These are phyloP conservation scores for Eudemis profundana DNA, from an alignment of 2,888 invertebrate species.

Conservation along the genomic window DNA sequence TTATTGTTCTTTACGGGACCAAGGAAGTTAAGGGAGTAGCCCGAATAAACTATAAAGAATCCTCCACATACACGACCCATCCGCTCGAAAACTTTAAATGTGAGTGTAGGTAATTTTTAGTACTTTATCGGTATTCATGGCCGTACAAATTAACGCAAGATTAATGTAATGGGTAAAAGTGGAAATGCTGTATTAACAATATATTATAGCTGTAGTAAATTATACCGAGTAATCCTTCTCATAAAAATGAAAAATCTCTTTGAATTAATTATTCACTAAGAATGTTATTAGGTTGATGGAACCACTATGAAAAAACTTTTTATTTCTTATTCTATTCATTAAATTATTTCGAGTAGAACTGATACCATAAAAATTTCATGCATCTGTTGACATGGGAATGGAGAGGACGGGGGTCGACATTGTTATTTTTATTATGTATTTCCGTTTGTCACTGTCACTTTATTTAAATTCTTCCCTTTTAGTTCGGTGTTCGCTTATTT, in stretches of 20 bases:
- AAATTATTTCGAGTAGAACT: conserved; percentile 9
- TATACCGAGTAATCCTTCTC: too few relatives aligned
- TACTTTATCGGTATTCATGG: too few relatives aligned
- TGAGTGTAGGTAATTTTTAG: neutral
- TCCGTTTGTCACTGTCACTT: neutral
- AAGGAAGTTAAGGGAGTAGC: conserved; percentile 7
- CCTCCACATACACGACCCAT: neutral
- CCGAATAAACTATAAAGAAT: neutral
- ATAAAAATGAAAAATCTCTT: too few relatives aligned
- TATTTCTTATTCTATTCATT: neutral
- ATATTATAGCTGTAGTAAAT: too few relatives aligned
- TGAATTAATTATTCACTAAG: too few relatives aligned
- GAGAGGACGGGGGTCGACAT: neutral
- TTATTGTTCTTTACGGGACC: conserved; percentile 25
- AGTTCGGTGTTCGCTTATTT: too few relatives aligned
- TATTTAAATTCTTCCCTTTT: neutral
- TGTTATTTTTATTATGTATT: neutral
- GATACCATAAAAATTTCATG: neutral
- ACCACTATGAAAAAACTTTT: neutral
- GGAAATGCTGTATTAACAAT: too few relatives aligned
- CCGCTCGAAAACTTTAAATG: too few relatives aligned
- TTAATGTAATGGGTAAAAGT: too few relatives aligned
- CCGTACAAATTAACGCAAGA: too few relatives aligned
- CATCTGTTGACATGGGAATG: neutral
- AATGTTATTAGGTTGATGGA: neutral